Conservation (phyloP, 2,888 invertebrate species). For the Campaea margaritaria region DNA sequence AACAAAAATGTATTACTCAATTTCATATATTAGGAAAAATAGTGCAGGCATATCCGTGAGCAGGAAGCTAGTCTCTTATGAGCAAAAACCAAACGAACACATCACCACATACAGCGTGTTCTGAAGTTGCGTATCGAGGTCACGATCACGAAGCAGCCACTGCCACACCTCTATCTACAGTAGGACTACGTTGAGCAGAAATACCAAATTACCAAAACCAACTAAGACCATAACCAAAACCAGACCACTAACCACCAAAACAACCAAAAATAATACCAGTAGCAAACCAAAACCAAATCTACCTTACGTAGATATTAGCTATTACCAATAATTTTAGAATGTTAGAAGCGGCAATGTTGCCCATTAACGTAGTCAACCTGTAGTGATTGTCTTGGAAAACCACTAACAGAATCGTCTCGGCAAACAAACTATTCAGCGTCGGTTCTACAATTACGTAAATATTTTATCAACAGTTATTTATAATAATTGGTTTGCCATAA, state of each 20-base stretch:
- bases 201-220: background rate
- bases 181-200: constrained; percentile 3
- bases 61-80: constrained; percentile 9
- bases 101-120: constrained; percentile 8
- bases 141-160: constrained; percentile 9
- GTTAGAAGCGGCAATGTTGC: too few species aligned
- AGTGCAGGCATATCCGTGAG: background rate
- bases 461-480: constrained; percentile 15
- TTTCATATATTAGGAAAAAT: too few species aligned
- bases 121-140: constrained; percentile 1
- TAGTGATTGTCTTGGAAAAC: background rate
- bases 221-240: too few species aligned
- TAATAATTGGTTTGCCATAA: constrained; percentile 10
- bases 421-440: background rate
- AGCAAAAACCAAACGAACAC: constrained; percentile 1
- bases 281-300: too few species aligned
- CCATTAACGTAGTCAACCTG: constrained; percentile 2
- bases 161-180: constrained; percentile 21
- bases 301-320: too few species aligned
- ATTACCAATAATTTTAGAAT: too few species aligned
- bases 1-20: too few species aligned
- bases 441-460: constrained; percentile 4
- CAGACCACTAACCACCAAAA: too few species aligned
- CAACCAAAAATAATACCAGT: too few species aligned
- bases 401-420: background rate